Evolutionary conservation across 1,140 invertebrate genomes (phyloP).

Genomic region (Paraescarpia echinospica): DNA sequence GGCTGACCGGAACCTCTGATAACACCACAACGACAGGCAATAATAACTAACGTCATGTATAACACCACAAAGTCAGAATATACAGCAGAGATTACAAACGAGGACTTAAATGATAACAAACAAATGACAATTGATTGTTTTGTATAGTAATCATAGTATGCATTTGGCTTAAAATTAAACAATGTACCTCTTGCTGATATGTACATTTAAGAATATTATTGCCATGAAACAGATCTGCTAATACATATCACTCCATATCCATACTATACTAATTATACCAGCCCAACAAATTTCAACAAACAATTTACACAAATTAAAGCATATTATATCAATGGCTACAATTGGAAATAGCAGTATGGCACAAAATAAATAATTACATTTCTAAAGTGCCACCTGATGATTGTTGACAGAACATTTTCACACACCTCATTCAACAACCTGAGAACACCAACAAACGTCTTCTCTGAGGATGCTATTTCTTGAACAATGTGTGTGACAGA

Average conservation of each 20-base stretch:
- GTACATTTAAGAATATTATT: not conserved
- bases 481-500: constrained; percentile 64
- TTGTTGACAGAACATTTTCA: constrained; percentile 30
- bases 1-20: not conserved
- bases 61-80: not conserved
- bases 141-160: not conserved
- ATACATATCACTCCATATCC: too few species aligned
- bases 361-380: not conserved
- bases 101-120: not conserved
- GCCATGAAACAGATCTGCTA: too few species aligned
- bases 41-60: not conserved
- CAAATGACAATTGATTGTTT: not conserved
- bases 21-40: not conserved
- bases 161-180: not conserved
- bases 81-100: not conserved
- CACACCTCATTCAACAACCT: constrained; percentile 68
- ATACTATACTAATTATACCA: not conserved
- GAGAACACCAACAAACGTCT: constrained; percentile 71
- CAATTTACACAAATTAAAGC: not conserved
- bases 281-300: not conserved
- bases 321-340: not conserved
- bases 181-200: not conserved
- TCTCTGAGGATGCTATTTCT: constrained; percentile 72
- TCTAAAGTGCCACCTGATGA: not conserved
- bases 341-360: not conserved